Base-by-base conservation (phyloP, 2,888 invertebrate species). In the Ormyrus pomaceus region DNA sequence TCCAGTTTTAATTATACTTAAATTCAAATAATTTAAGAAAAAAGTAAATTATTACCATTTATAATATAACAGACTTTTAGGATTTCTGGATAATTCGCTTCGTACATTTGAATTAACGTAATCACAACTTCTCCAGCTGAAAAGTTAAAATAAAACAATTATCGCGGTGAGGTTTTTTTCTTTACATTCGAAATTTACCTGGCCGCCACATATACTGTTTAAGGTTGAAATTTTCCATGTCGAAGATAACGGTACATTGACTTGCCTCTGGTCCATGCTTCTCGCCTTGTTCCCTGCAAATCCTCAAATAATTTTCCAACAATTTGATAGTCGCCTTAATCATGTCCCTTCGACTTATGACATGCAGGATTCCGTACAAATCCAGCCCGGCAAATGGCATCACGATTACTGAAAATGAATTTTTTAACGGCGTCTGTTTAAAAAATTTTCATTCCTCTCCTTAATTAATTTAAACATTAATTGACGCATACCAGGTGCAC, bases 61-160 rank as follows among this genome's bases (percentile, higher is more conserved):
- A 98, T 93, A 71, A 98, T 95, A 88, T 94, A 96, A 89, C 97
- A 96, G 81, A 93, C 93, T 91, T 97, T 97, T 71, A 98, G 91
- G 87, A 97, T 95, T 92, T 98, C 98, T 0, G 98, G 98, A 89
- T 97, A 98, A 91, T 98, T 97, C 68, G 96, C 95, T 91, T 97
- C 97, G 88, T 98, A 96, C 89, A 97, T 94, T 90, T 97, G 95
- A 59, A 97, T 93, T 55, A 97, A 90, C 0, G 95, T 93, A 86
- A 97, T 94, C 46, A 97, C 94, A 87, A 96, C 93, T 91, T 97
- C 96, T 0, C 95, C 94, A 76, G 96, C 96, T 95, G 88, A 58
- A 91, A 91, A 34, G 4, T 11, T 19, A 51, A 73, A 45, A 64
- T 5, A 34, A 19, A 69, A 53, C 10, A 90, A 59, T n/a, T 7